Percentiles rank a stretch among this genome's conserved stretches.
phyloP scores from a whole-genome alignment of 2,888 invertebrate genomes.

The Cheilosia impressa region DNA sequence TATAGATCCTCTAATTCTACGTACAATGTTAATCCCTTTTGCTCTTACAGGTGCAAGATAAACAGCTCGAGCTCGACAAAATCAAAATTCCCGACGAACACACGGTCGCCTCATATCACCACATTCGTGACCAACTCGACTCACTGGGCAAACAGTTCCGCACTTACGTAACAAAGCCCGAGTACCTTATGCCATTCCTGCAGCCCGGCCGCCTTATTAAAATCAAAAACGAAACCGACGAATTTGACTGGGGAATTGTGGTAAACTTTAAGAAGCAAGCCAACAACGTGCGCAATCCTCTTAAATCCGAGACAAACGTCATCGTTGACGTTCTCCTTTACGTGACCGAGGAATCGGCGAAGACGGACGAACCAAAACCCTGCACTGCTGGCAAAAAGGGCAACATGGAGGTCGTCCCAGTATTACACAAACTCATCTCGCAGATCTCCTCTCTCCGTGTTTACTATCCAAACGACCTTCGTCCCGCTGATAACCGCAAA shows the following conservation, averaged over 20 bases:
- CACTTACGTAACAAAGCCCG: constrained; percentile 91
- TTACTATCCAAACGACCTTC: constrained; percentile 95
- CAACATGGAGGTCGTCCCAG: constrained; percentile 93
- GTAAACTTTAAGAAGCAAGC: constrained; percentile 94
- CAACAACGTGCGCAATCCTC: constrained; percentile 83
- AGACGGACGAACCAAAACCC: constrained; percentile 87
- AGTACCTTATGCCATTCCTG: constrained; percentile 95
- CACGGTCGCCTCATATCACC: constrained; percentile 92
- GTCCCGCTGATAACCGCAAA: constrained; percentile 92
- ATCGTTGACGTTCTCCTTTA: constrained; percentile 93
- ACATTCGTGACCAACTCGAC: constrained; percentile 92
- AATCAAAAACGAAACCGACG: constrained; percentile 92
- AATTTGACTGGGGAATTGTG: constrained; percentile 98
- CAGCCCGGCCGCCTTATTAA: constrained; percentile 97
- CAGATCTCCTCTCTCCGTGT: constrained; percentile 95
- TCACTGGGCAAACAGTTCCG: constrained; percentile 90
- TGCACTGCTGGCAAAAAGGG: constrained; percentile 87
- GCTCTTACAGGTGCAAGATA: constrained; percentile 81
- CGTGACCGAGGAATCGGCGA: constrained; percentile 88
- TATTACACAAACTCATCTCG: constrained; percentile 91
- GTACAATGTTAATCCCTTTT: background rate
- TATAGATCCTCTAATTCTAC: too few relatives aligned
- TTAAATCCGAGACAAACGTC: constrained; percentile 84
- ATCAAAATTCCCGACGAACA: constrained; percentile 90
- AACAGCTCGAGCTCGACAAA: constrained; percentile 87